A percentile compares a stretch with the other conserved stretches of the same genome.
These are phyloP conservation scores for Monochamus alternatus DNA, from an alignment of 2,888 invertebrate species.

Conservation along the genomic window DNA sequence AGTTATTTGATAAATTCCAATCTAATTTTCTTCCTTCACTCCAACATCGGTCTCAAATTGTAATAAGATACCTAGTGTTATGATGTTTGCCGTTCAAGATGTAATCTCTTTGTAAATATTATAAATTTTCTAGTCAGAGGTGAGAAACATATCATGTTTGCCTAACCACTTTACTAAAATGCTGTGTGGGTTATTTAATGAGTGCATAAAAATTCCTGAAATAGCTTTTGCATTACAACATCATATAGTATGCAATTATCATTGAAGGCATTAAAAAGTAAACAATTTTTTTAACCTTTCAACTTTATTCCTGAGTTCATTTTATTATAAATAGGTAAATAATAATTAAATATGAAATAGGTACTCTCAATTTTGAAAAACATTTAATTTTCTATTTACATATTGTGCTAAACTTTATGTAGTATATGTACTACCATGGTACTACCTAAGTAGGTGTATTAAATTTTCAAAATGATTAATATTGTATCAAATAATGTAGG, in stretches of 20 bases:
- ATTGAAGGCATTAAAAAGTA: slow-evolving; percentile 46
- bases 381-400: too few relatives aligned
- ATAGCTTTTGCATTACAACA: slow-evolving; percentile 55
- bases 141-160: slow-evolving; percentile 8
- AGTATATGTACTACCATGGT: too few relatives aligned
- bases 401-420: too few relatives aligned
- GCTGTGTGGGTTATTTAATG: slow-evolving; percentile 42
- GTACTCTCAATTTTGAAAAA: too few relatives aligned
- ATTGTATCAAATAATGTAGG: too few relatives aligned
- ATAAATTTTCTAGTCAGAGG: neutral
- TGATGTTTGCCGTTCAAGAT: slow-evolving; percentile 12
- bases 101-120: neutral
- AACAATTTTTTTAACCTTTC: slow-evolving; percentile 53
- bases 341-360: neutral
- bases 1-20: slow-evolving; percentile 57
- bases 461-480: too few relatives aligned
- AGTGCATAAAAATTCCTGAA: slow-evolving; percentile 54
- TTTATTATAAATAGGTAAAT: slow-evolving; percentile 7
- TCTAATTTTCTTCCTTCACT: slow-evolving; percentile 53
- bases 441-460: too few relatives aligned
- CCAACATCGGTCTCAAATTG: slow-evolving; percentile 25
- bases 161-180: slow-evolving; percentile 36
- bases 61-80: slow-evolving; percentile 29
- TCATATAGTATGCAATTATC: slow-evolving; percentile 45
- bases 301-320: slow-evolving; percentile 41